A percentile compares a stretch with the other conserved stretches of the same genome.
Evolutionary conservation across 2,113 vertebrate genomes (phyloP).

Genomic region (Willisornis vidua): DNA sequence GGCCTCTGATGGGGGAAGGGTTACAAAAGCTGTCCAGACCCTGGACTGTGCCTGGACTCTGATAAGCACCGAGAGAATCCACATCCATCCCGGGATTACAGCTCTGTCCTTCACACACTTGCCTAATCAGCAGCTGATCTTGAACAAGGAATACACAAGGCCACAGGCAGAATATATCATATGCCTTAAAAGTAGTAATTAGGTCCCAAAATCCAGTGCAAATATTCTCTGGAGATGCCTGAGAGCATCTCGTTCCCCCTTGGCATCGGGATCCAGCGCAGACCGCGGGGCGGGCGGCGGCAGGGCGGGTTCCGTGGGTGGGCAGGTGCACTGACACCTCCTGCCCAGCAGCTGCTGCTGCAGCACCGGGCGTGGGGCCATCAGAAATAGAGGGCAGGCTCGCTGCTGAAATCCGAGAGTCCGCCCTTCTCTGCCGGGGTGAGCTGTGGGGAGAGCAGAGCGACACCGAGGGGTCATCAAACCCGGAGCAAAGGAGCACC

Average conservation of each 20-base stretch:
- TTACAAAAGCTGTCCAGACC: background rate
- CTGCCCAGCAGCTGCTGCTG: constrained; percentile 44
- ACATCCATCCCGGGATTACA: background rate
- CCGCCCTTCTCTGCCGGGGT: constrained; percentile 88
- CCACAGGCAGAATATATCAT: constrained; percentile 37
- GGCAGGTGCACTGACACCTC: background rate
- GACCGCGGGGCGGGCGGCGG: background rate
- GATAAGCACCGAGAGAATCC: background rate
- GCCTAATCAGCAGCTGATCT: background rate
- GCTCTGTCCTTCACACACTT: background rate
- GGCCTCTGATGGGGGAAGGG: background rate
- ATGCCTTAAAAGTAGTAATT: background rate
- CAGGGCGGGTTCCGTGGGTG: background rate
- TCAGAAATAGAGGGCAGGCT: constrained; percentile 97
- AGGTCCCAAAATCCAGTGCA: constrained; percentile 54
- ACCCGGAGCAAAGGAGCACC: background rate
- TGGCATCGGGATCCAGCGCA: background rate
- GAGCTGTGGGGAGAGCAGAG: constrained; percentile 77
- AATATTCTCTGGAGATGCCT: background rate
- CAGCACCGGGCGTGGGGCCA: background rate
- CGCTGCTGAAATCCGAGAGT: constrained; percentile 92
- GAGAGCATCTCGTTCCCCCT: background rate
- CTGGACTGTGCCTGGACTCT: background rate
- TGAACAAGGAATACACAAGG: constrained; percentile 59
- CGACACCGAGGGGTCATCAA: background rate